Percentiles rank a stretch among this genome's conserved stretches.
Evolutionary conservation across 2,888 invertebrate species (phyloP).

Genomic region (Sarcophaga rosellei): DNA sequence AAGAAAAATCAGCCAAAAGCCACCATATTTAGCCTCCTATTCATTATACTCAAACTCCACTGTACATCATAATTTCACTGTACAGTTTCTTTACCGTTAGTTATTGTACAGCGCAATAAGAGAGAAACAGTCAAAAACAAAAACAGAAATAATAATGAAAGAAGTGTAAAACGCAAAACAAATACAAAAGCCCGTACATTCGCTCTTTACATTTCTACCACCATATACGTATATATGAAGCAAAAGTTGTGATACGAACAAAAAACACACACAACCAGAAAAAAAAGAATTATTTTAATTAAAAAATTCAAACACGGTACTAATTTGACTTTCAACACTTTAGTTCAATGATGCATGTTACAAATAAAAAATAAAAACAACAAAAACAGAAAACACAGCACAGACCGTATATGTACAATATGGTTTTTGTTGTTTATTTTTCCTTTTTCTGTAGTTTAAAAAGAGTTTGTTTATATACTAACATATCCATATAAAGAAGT

Average conservation of each 20-base stretch:
- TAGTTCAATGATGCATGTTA: slow-evolving; percentile 64
- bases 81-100: slow-evolving; percentile 16
- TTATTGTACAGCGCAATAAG: slow-evolving; percentile 13
- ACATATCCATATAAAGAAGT: background rate
- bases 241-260: slow-evolving; percentile 1
- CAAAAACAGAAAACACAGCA: background rate
- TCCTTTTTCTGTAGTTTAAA: slow-evolving; percentile 41
- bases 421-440: slow-evolving; percentile 27
- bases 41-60: no score
- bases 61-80: no score
- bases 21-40: no score
- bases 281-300: slow-evolving; percentile 63
- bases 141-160: no score
- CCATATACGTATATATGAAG: slow-evolving; percentile 17
- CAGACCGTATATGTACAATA: background rate
- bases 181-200: background rate
- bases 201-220: background rate
- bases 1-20: no score
- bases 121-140: background rate
- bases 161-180: background rate
- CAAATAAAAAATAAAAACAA: slow-evolving; percentile 23
- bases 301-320: slow-evolving; percentile 63
- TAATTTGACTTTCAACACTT: slow-evolving; percentile 68
- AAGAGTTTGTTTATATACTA: slow-evolving; percentile 32
- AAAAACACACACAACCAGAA: background rate